Percentiles rank a stretch among this genome's conserved stretches.
Evolutionary conservation across 2,113 vertebrate species (phyloP).

Genomic region (Geococcyx californianus): DNA sequence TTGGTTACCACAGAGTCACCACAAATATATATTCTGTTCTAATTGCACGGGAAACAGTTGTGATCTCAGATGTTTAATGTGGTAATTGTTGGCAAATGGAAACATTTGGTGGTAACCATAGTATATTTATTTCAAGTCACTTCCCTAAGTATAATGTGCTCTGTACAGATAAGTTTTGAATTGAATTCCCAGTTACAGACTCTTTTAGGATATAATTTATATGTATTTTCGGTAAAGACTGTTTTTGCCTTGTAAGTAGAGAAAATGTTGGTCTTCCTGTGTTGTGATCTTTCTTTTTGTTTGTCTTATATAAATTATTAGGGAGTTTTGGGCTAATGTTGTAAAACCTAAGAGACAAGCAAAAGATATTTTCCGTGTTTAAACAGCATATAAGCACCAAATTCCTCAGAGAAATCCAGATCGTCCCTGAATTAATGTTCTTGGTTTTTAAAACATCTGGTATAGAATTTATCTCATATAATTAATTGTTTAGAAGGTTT

Average conservation of each 20-base stretch:
- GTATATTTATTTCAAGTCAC: conserved; percentile 20
- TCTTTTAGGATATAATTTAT: conserved; percentile 15
- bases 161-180: conserved; percentile 24
- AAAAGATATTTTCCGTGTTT: background rate
- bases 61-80: conserved; percentile 38
- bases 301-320: background rate
- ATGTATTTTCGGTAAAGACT: conserved; percentile 42
- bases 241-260: background rate
- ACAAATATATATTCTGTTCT: background rate
- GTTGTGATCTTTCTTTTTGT: background rate
- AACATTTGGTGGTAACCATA: background rate
- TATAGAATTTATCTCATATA: background rate
- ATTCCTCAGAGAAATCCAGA: background rate
- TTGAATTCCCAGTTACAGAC: background rate
- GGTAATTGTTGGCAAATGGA: background rate
- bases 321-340: background rate
- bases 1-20: background rate
- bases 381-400: background rate
- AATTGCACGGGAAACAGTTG: conserved; percentile 7
- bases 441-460: background rate
- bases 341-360: background rate
- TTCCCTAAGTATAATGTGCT: conserved; percentile 30
- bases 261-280: background rate
- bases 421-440: background rate
- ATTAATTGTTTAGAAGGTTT: background rate